Evolutionary conservation across 2,888 invertebrate species (phyloP), one percentile per base, ranked within the genome.

Genomic region (Trichogramma dendrolimi): DNA sequence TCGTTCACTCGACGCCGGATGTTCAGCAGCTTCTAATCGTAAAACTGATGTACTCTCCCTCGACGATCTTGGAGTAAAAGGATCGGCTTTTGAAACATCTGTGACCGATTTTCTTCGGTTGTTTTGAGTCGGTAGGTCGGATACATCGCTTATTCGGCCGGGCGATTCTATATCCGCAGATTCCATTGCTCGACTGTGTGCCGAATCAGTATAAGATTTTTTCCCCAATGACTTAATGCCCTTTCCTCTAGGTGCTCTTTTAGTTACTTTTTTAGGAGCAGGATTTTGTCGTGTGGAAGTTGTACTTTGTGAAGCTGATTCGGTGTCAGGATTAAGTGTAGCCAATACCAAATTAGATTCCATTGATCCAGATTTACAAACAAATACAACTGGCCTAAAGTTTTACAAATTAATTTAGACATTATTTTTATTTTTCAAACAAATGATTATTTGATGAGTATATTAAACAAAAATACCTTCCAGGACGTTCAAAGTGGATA

Each of bases 321-420:
- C 79, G 43, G 70, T 68, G 60, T 85, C 85, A 4, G 84, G 83
- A 72, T 86, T 87, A 49, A 90, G 79, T 1, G 91, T 93, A 6
- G 94, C 91, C 69, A 94, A 82, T 0, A 94, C 87, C 74, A 93
- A 87, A 71, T 88, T 86, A 14, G 87, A 88, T 80, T 92, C 91
- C 78, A 92, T 91, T 53, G 88, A 85, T 27, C 84, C 80, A 77
- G 88, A 88, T 70, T 88, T 86, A n/a, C 91, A 82, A 67, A 88
- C 83, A 67, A 92, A 87, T 44, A 91, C 84, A 4, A 90, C 84
- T 5, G 94, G 94, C 69, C 87, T 88, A 71, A 67, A 79, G 27
- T 47, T 58, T 53, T 47, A 41, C 56, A 48, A 51, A 52, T 59
- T 42, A 59, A 38, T 48, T 48, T 43, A 6, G 10, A 52, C 40